Evolutionary conservation across 2,113 vertebrate genomes (phyloP).

Genomic region (Microcebus griseorufus): DNA sequence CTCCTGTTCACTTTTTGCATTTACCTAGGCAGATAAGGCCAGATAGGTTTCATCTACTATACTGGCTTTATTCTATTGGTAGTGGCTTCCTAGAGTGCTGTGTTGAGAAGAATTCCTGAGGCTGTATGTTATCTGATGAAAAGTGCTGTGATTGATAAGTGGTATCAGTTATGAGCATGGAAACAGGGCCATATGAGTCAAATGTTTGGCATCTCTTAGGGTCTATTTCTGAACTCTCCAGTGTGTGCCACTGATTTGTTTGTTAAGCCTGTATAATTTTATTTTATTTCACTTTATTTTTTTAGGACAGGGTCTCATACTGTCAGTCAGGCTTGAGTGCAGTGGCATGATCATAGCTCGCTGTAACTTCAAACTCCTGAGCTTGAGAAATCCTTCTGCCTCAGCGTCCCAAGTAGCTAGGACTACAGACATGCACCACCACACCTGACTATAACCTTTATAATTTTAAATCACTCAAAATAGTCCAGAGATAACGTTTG

Average conservation of each 20-base stretch:
- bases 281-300: neutral
- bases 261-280: slow-evolving; percentile 6
- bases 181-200: neutral
- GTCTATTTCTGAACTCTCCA: neutral
- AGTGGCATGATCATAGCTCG: too few species aligned
- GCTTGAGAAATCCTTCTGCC: too few species aligned
- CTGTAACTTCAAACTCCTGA: too few species aligned
- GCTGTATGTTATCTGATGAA: neutral
- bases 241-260: neutral
- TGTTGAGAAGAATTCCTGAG: slow-evolving; percentile 5
- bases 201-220: neutral
- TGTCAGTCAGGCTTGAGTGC: too few species aligned
- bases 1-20: neutral
- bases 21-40: neutral
- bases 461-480: neutral
- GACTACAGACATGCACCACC: too few species aligned
- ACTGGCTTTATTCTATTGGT: neutral
- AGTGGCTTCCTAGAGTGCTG: neutral
- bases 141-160: neutral
- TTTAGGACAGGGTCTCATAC: too few species aligned
- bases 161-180: neutral
- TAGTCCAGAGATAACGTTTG: neutral
- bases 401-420: too few species aligned
- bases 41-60: neutral
- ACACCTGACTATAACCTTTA: too few species aligned